A percentile compares a stretch with the other conserved stretches of the same genome.
Conservation (phyloP, 2,888 invertebrate species). For the Drosophila histrio region DNA sequence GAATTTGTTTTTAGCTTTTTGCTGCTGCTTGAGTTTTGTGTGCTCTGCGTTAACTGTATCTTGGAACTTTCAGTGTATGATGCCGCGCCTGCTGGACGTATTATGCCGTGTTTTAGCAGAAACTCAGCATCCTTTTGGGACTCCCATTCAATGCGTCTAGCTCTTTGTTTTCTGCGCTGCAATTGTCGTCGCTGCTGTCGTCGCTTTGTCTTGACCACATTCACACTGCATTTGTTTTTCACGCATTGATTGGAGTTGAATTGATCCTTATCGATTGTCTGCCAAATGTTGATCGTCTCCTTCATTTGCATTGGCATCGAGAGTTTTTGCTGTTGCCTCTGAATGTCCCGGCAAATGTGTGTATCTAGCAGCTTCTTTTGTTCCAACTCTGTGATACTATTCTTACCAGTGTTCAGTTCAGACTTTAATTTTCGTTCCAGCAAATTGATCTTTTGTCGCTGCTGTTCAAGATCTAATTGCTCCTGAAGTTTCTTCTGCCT, state of each 20-base stretch:
- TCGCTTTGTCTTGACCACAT: constrained; percentile 10
- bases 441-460: not conserved
- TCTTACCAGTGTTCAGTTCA: not conserved
- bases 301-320: constrained; percentile 3
- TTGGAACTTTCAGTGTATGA: not conserved
- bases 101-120: constrained; percentile 28
- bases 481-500: constrained; percentile 17
- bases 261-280: not conserved
- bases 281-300: constrained; percentile 17
- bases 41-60: not conserved
- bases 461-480: not conserved
- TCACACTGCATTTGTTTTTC: constrained; percentile 5
- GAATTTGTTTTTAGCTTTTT: not conserved
- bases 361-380: constrained; percentile 6
- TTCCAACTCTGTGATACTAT: not conserved
- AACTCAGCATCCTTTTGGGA: constrained; percentile 54
- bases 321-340: constrained; percentile 25
- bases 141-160: constrained; percentile 47
- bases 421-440: not conserved
- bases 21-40: not conserved
- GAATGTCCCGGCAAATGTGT: constrained; percentile 22
- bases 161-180: constrained; percentile 4
- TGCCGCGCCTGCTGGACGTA: not conserved
- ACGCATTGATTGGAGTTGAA: not conserved
- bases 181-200: constrained; percentile 22